Conservation (phyloP, 2,797 vertebrate species). For the Acanthiza pusilla region DNA sequence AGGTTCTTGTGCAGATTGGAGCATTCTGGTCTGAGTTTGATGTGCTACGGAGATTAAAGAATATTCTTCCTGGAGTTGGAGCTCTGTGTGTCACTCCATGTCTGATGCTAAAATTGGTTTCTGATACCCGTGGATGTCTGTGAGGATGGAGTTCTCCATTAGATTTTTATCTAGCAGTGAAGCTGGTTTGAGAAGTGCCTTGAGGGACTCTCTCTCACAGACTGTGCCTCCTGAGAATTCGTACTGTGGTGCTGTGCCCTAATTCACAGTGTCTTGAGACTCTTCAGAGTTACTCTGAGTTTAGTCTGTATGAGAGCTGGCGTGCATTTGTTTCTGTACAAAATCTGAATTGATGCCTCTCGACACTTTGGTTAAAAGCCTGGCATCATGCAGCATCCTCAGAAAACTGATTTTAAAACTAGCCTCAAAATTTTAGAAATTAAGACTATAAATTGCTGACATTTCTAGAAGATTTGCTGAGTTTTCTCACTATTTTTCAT, state of each 20-base stretch:
- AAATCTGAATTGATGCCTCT: neutral
- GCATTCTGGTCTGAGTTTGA: neutral
- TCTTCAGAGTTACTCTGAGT: neutral
- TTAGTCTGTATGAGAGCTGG: neutral
- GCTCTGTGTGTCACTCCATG: neutral
- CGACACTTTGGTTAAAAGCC: neutral
- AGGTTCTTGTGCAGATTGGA: neutral
- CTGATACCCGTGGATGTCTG: neutral
- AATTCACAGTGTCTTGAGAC: neutral
- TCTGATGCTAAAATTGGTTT: neutral
- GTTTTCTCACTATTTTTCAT: neutral
- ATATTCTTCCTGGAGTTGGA: neutral
- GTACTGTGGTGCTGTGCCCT: neutral
- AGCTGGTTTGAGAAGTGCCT: neutral
- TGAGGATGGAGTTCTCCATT: neutral
- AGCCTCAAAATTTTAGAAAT: neutral
- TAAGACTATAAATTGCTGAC: neutral
- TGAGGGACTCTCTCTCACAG: neutral
- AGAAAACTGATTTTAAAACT: neutral
- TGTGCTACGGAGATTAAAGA: neutral
- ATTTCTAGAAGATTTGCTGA: neutral
- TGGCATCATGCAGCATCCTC: neutral
- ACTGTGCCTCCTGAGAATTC: neutral
- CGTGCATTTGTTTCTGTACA: neutral
- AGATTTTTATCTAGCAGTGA: neutral